Evolutionary conservation across 2,888 invertebrate genomes (phyloP).

Genomic region (Tetramorium bicarinatum): DNA sequence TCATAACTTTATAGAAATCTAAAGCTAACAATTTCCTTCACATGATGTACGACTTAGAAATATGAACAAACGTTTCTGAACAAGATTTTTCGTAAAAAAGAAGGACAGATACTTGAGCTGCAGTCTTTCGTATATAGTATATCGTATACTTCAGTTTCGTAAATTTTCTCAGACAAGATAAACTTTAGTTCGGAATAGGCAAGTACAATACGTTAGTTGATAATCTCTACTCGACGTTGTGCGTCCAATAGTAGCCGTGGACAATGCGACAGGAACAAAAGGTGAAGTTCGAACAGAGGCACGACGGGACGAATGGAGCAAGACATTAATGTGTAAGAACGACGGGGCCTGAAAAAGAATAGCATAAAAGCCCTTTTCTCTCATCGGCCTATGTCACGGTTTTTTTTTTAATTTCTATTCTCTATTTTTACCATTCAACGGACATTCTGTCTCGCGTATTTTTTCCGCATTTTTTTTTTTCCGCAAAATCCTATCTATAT

Average conservation of each 20-base stretch:
- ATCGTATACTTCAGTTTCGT: neutral
- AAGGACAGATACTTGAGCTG: neutral
- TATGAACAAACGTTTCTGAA: neutral
- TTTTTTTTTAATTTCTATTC: conserved; percentile 31
- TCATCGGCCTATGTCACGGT: conserved; percentile 50
- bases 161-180: conserved; percentile 26
- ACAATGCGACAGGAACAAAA: conserved; percentile 74
- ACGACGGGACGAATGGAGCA: conserved; percentile 61
- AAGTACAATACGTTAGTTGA: conserved; percentile 51
- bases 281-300: conserved; percentile 49
- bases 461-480: neutral
- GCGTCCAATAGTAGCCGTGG: conserved; percentile 66
- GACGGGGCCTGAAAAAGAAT: conserved; percentile 57
- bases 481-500: neutral
- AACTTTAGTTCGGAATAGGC: conserved; percentile 1
- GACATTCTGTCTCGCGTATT: conserved; percentile 1
- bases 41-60: neutral
- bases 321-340: conserved; percentile 63
- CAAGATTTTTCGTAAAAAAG: neutral
- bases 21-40: neutral
- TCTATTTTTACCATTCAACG: conserved; percentile 29
- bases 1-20: neutral
- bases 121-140: neutral
- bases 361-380: conserved; percentile 68
- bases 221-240: conserved; percentile 62